phyloP scores from a whole-genome alignment of 2,113 vertebrate genomes.

The Trogon melanurus region DNA sequence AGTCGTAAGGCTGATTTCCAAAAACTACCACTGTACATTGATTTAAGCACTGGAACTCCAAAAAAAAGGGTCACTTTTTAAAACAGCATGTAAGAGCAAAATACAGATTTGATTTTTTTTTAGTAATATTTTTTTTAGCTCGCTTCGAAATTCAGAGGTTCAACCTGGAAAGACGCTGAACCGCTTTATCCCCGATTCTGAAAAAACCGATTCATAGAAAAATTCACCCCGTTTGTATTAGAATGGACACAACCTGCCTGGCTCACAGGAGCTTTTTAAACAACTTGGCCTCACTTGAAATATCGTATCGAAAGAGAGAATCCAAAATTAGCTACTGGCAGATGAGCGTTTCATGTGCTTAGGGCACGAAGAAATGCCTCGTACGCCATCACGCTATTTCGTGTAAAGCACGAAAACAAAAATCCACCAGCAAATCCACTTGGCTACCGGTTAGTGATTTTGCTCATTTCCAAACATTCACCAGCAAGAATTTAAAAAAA shows the following conservation, averaged over 20 bases:
- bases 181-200: slow-evolving; percentile 25
- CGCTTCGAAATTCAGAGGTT: slow-evolving; percentile 58
- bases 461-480: slow-evolving; percentile 22
- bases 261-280: slow-evolving; percentile 64
- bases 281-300: slow-evolving; percentile 59
- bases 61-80: not conserved
- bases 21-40: slow-evolving; percentile 32
- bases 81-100: slow-evolving; percentile 54
- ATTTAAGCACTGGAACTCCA: slow-evolving; percentile 62
- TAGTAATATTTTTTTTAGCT: slow-evolving; percentile 54
- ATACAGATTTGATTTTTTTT: not conserved
- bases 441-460: slow-evolving; percentile 14
- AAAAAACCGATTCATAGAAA: slow-evolving; percentile 47
- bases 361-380: slow-evolving; percentile 45
- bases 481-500: slow-evolving; percentile 1
- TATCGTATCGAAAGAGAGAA: slow-evolving; percentile 72
- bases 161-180: slow-evolving; percentile 41
- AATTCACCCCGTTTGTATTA: slow-evolving; percentile 31
- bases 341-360: not conserved
- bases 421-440: slow-evolving; percentile 16
- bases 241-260: slow-evolving; percentile 50
- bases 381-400: slow-evolving; percentile 30
- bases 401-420: slow-evolving; percentile 42
- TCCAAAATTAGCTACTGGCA: not conserved
- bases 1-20: slow-evolving; percentile 59